These are phyloP conservation scores for Chrysopa pallens DNA, from an alignment of 1,140 invertebrate species.

Conservation along the genomic window DNA sequence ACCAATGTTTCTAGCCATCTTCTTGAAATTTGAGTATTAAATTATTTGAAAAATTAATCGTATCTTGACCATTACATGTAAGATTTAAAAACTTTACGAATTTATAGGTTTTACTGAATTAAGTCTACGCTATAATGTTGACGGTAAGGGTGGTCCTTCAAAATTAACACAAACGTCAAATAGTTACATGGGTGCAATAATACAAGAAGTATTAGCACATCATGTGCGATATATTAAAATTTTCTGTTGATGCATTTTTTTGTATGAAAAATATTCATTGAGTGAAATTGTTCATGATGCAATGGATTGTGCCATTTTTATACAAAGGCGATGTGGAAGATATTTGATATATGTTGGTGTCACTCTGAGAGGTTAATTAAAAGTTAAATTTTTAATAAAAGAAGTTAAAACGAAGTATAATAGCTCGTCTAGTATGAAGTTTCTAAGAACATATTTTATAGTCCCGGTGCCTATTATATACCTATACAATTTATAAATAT, in stretches of 20 bases:
- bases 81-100: too few relatives aligned
- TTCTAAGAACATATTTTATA: too few relatives aligned
- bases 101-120: constrained; percentile 38
- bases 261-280: constrained; percentile 32
- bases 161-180: constrained; percentile 40
- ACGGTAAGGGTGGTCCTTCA: constrained; percentile 39
- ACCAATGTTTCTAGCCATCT: too few relatives aligned
- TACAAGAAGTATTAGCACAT: constrained; percentile 39
- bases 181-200: constrained; percentile 43
- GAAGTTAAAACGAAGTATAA: too few relatives aligned
- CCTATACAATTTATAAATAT: too few relatives aligned
- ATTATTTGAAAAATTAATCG: too few relatives aligned
- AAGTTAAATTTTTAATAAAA: too few relatives aligned
- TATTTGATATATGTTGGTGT: constrained; percentile 33
- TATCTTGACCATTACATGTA: too few relatives aligned
- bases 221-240: constrained; percentile 46
- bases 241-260: constrained; percentile 46
- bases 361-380: too few relatives aligned
- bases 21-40: too few relatives aligned
- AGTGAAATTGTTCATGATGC: constrained; percentile 34
- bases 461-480: too few relatives aligned
- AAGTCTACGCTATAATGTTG: constrained; percentile 37
- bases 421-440: too few relatives aligned
- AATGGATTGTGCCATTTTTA: constrained; percentile 38
- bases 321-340: constrained; percentile 39